Evolutionary conservation across 2,113 vertebrate genomes (phyloP).

Genomic region (Phycodurus eques): DNA sequence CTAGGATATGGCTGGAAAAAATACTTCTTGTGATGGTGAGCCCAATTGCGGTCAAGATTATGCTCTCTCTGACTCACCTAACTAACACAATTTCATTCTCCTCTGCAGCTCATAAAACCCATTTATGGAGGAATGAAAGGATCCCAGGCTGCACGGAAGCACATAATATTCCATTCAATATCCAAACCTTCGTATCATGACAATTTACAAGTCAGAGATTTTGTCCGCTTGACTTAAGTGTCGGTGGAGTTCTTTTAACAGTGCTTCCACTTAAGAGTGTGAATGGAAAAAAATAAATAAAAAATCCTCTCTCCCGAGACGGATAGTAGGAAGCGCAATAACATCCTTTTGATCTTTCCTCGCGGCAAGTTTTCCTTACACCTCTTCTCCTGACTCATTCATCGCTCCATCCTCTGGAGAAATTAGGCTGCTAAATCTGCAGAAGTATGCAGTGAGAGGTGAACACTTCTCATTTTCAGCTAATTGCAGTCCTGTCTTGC

Average conservation of each 20-base stretch:
- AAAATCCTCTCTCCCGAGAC: conserved; percentile 30
- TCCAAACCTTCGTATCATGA: conserved; percentile 15
- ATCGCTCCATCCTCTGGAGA: conserved; percentile 40
- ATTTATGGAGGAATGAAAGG: conserved; percentile 23
- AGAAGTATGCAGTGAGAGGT: conserved; percentile 33
- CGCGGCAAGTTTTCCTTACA: conserved; percentile 22
- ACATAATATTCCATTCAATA: conserved; percentile 7
- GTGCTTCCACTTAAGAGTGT: conserved; percentile 50
- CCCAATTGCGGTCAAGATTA: not conserved
- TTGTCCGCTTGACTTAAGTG: conserved; percentile 19
- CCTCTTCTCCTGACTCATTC: conserved; percentile 50
- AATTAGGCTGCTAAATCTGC: conserved; percentile 44
- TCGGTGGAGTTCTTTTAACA: conserved; percentile 36
- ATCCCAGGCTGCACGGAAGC: conserved; percentile 4
- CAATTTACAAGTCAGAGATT: conserved; percentile 29
- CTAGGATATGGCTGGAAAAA: not conserved
- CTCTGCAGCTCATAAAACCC: not conserved
- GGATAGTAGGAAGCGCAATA: conserved; percentile 29
- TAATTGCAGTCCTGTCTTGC: conserved; percentile 27
- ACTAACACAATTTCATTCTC: not conserved
- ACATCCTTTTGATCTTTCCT: conserved; percentile 36
- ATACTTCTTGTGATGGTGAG: not conserved
- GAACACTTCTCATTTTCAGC: conserved; percentile 35
- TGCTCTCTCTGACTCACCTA: not conserved
- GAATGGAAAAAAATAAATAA: conserved; percentile 26